A percentile compares a stretch with the other conserved stretches of the same genome.
Conservation (phyloP, 2,888 invertebrate genomes). For the Mylabris sibirica region DNA sequence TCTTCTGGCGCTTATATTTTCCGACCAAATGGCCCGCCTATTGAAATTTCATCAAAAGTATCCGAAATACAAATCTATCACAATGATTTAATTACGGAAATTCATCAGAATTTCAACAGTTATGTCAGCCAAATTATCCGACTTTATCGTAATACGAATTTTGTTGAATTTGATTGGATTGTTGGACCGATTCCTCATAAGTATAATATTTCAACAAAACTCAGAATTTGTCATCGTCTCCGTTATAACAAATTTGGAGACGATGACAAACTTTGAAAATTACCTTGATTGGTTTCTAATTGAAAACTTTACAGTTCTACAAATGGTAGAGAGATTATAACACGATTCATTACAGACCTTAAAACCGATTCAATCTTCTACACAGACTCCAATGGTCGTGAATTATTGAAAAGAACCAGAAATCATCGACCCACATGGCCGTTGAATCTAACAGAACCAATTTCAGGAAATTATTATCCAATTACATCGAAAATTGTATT, state of each 20-base stretch:
- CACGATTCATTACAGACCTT: constrained; percentile 67
- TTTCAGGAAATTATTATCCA: constrained; percentile 77
- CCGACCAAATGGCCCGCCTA: constrained; percentile 63
- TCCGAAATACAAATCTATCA: constrained; percentile 16
- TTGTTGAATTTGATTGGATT: constrained; percentile 77
- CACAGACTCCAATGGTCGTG: constrained; percentile 93
- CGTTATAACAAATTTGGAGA: no score
- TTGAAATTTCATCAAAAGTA: constrained; percentile 19
- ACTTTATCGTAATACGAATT: constrained; percentile 65
- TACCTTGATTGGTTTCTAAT: background rate
- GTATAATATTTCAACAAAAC: constrained; percentile 59
- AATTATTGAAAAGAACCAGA: constrained; percentile 75
- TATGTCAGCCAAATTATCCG: constrained; percentile 78
- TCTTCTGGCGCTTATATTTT: constrained; percentile 95
- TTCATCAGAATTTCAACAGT: constrained; percentile 70
- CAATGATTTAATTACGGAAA: constrained; percentile 62
- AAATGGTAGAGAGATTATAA: constrained; percentile 74
- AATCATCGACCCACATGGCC: constrained; percentile 78
- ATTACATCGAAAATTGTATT: constrained; percentile 72
- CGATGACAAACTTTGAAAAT: no score
- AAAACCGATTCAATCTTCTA: constrained; percentile 74
- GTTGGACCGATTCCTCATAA: constrained; percentile 71
- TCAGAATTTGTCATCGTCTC: constrained; percentile 55
- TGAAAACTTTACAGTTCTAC: constrained; percentile 10
- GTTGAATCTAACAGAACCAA: constrained; percentile 64